Evolutionary conservation across 30 jellyfish, hydroid and myxozoan genomes (phyloP).

Genomic region (Cassiopea andromeda): DNA sequence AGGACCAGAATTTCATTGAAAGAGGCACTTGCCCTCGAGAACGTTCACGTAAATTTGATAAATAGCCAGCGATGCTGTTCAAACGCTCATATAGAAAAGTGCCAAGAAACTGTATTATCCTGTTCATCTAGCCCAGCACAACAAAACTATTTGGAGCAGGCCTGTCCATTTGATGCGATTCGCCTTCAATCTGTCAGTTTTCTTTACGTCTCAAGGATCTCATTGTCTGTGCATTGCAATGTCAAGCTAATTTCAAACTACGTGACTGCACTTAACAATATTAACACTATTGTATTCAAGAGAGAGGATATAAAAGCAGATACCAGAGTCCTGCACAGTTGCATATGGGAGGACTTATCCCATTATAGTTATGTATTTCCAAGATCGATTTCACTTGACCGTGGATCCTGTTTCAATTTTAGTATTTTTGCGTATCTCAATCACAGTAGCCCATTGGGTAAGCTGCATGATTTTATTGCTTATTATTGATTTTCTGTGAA

Average conservation of each 20-base stretch:
- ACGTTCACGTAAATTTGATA: not conserved
- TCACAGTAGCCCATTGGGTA: slow-evolving; percentile 20
- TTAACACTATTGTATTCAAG: slow-evolving; percentile 5
- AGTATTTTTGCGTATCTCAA: not conserved
- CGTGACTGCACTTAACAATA: slow-evolving; percentile 13
- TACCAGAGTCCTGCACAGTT: not conserved
- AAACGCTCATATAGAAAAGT: not conserved
- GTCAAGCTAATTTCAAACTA: not conserved
- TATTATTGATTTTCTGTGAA: not conserved
- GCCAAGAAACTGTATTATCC: not conserved
- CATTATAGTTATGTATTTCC: slow-evolving; percentile 8
- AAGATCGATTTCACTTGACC: slow-evolving; percentile 33
- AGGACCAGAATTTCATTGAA: slow-evolving; percentile 1
- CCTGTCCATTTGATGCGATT: slow-evolving; percentile 37
- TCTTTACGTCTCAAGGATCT: slow-evolving; percentile 11
- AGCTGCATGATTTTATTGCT: not conserved
- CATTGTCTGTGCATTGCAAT: slow-evolving; percentile 18
- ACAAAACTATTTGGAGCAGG: not conserved
- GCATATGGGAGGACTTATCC: slow-evolving; percentile 24
- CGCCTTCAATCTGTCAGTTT: not conserved
- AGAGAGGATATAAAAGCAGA: slow-evolving; percentile 12
- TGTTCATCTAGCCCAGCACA: not conserved
- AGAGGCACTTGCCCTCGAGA: slow-evolving; percentile 24
- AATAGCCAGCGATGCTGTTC: slow-evolving; percentile 14
- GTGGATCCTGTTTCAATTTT: slow-evolving; percentile 10